Conservation (phyloP, 2,888 invertebrate species). For the Congeria kusceri region DNA sequence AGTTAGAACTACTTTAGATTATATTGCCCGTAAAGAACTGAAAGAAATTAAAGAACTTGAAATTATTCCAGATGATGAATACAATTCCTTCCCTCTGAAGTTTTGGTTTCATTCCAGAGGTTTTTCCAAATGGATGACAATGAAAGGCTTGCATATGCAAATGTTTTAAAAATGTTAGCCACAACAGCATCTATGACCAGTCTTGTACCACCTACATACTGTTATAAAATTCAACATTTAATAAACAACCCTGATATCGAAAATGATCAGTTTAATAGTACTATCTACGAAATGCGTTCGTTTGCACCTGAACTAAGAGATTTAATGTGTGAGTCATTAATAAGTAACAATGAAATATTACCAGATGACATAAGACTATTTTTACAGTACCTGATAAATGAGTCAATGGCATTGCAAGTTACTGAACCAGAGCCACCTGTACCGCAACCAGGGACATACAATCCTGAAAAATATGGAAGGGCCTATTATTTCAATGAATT, state of each 20-base stretch:
- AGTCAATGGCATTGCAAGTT: background rate
- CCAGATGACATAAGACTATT: background rate
- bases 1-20: background rate
- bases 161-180: conserved; percentile 16
- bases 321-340: background rate
- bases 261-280: background rate
- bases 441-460: conserved; percentile 31
- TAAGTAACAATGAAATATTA: background rate
- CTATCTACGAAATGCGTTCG: background rate
- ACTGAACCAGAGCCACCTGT: background rate
- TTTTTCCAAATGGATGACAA: too few relatives aligned
- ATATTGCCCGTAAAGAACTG: background rate
- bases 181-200: conserved; percentile 40
- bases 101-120: too few relatives aligned
- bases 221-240: conserved; percentile 5
- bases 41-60: background rate
- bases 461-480: conserved; percentile 29
- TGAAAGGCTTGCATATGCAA: too few relatives aligned
- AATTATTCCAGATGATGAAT: background rate
- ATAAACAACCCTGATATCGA: background rate
- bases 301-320: conserved; percentile 10
- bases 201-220: conserved; percentile 20
- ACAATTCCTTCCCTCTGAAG: too few relatives aligned
- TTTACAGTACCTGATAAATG: background rate
- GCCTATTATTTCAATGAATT: conserved; percentile 15